Evolutionary conservation across 2,113 vertebrate species (phyloP), one percentile per base, ranked within the genome.

Genomic region (Mystacornis crossleyi): DNA sequence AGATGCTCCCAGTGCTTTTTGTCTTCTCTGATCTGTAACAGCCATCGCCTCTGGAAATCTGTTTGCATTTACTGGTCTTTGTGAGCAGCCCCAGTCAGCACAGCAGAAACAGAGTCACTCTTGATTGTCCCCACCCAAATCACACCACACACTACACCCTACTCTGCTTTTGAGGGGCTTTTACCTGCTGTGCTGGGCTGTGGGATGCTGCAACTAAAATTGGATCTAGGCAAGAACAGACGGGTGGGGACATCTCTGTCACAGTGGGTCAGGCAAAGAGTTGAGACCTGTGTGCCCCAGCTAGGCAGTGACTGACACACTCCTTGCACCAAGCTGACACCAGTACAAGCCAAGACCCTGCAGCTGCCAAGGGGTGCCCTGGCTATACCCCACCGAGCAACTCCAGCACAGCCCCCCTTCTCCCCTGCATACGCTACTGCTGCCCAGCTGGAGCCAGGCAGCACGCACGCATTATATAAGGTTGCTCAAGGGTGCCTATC

Each of bases 251-350:
- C 50, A 36, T 87, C 50, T 86, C 90, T 92, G 84, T 88, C 79
- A 24, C 42, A 79, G 53, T 0, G 24, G 75, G 77, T 90, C 77
- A 93, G 85, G 66, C 54, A 55, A 25, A 18, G 55, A 71, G 48
- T 0, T 54, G 58, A 64, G 91, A 61, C 43, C 66, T 0, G 0
- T 3, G 26, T 67, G 80, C 38, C 45, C 40, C 45, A 50, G 4
- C 24, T 4, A 53, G 91, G 18, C 95, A 86, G 82, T 97, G 96
- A 96, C 54, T 95, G 97, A 78, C 92, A 47, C 16, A 2, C 60
- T 71, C 33, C 40, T 12, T 51, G 75, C 84, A 78, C 47, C n/a
- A 12, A 54, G 54, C 69, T 94, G 97, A 90, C 96, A 92, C 51
- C 53, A 26, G 89, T 3, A 95, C 87, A 90, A 94, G 92, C 72